Conservation (phyloP, 2,113 vertebrate species). For the Camarhynchus parvulus region DNA sequence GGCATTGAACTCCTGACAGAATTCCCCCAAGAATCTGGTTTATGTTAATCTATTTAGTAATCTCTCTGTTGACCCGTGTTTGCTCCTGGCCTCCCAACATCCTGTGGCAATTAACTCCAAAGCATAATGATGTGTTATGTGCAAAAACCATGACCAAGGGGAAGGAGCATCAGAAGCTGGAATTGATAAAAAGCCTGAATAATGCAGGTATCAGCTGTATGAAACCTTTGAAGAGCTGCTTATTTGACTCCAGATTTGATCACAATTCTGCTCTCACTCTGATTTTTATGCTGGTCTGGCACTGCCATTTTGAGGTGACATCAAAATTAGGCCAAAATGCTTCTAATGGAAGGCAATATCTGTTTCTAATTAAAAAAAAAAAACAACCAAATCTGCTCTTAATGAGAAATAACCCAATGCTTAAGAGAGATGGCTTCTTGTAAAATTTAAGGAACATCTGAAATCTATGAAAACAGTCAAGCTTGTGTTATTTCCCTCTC, state of each 20-base stretch:
- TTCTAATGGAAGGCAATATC: background rate
- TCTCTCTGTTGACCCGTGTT: background rate
- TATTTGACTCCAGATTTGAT: background rate
- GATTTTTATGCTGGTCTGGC: background rate
- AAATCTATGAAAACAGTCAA: background rate
- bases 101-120: conserved; percentile 3
- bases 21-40: background rate
- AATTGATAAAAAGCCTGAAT: background rate
- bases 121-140: background rate
- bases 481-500: background rate
- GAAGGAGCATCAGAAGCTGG: background rate
- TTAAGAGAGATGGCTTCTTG: background rate
- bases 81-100: background rate
- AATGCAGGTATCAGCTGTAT: background rate
- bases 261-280: background rate
- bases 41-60: background rate
- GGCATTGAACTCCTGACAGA: background rate
- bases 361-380: background rate
- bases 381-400: background rate
- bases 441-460: background rate
- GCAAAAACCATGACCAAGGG: background rate
- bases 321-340: background rate
- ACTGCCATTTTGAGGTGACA: background rate
- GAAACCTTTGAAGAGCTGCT: background rate
- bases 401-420: background rate